Evolutionary conservation across 1,140 invertebrate genomes (phyloP), one percentile per base, ranked within the genome.

Genomic region (Pogonus chalceus): DNA sequence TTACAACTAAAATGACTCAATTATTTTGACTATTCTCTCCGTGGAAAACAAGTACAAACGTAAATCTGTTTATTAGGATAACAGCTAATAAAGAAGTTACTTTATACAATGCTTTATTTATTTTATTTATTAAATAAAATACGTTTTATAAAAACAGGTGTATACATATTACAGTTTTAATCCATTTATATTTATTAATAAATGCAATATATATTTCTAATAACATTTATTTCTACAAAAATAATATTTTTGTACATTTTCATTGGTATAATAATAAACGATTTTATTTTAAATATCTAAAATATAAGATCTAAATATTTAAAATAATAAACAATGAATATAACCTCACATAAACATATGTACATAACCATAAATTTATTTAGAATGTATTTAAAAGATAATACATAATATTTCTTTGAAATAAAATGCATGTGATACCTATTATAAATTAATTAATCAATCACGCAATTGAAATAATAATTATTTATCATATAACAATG

Each of bases 31-130:
- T n/a, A 43, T 43, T 59, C 68, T 12, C n/a, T n/a, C n/a, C n/a
- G n/a, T n/a, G n/a, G 66, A 69, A 57, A 61, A 55, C 1, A 70
- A 70, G 60, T 70, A 69, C 51, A 68, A 70, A 62, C 69, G 69
- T 70, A 37, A 69, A 67, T 62, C 3, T 2, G 12, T 4, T 22
- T n/a, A 18, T 4, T 16, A 43, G 37, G 37, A 43, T 43, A 18
- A 18, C 37, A 43, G 9, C 7, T 10, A 18, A 18, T 43, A 18
- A 18, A 43, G 18, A 16, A 43, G 18, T 18, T 43, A 43, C 18
- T 7, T 12, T 43, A 43, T 43, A 4, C 37, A 18, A 43, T 43
- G 37, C 18, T 10, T 12, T 3, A 12, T 4, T 18, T 43, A 43
- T 18, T 12, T n/a, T n/a, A n/a, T n/a, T n/a, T n/a, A n/a, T n/a